Conservation (phyloP, 2,797 vertebrate species). For the Micropoecilia bifurca region DNA sequence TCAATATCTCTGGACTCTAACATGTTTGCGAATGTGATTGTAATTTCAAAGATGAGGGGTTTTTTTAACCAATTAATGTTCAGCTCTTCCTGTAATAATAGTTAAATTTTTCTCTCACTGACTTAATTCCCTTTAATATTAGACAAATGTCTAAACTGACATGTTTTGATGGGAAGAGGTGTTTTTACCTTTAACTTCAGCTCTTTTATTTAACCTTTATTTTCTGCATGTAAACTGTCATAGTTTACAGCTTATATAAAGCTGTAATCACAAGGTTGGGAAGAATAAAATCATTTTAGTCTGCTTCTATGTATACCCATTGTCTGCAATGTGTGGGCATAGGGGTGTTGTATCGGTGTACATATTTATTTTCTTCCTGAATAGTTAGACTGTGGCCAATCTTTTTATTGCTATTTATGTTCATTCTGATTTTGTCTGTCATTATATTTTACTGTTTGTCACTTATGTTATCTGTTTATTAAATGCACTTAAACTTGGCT, state of each 20-base stretch:
- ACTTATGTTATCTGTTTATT: conserved; percentile 57
- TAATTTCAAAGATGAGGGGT: not conserved
- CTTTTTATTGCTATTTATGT: conserved; percentile 71
- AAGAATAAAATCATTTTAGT: conserved; percentile 36
- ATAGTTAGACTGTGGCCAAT: conserved; percentile 39
- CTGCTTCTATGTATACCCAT: conserved; percentile 11
- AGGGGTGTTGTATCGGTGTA: conserved; percentile 31
- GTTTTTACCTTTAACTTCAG: conserved; percentile 39
- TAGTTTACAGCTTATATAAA: conserved; percentile 82
- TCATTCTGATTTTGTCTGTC: conserved; percentile 30
- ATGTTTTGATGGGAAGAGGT: conserved; percentile 36
- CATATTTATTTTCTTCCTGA: conserved; percentile 72
- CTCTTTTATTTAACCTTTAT: conserved; percentile 46
- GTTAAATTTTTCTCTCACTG: conserved; percentile 6
- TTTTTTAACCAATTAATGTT: conserved; percentile 22
- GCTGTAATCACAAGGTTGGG: conserved; percentile 51
- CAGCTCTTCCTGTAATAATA: conserved; percentile 2
- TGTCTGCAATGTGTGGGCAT: conserved; percentile 39
- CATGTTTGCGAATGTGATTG: not conserved
- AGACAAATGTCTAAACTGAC: conserved; percentile 43
- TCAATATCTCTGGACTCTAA: not conserved
- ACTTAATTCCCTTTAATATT: conserved; percentile 14
- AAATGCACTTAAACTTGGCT: conserved; percentile 68
- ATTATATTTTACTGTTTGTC: conserved; percentile 29
- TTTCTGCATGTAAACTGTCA: conserved; percentile 40